Percentiles rank a stretch among this genome's conserved stretches.
Conservation (phyloP, 2,113 vertebrate genomes). For the Todiramphus chloris region DNA sequence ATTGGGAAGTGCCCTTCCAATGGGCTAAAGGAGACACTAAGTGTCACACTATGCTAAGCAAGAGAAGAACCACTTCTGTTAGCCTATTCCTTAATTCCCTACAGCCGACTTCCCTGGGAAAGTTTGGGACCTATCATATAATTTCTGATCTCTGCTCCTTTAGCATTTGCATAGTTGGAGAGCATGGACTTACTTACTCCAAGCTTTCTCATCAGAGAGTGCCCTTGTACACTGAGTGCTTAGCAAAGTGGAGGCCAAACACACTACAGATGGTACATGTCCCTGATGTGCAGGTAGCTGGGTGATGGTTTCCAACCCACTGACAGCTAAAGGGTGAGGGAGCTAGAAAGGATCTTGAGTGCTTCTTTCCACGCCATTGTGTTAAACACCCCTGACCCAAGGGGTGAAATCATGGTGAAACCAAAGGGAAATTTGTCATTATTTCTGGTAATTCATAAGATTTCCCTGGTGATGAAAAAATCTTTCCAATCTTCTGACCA, state of each 20-base stretch:
- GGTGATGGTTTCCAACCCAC: neutral
- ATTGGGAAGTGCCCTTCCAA: neutral
- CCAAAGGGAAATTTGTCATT: neutral
- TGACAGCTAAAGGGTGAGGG: neutral
- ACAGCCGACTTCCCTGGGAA: neutral
- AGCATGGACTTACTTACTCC: rapidly evolving
- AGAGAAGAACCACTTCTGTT: neutral
- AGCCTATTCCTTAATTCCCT: too few species aligned
- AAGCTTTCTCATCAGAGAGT: neutral
- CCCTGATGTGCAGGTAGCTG: too few species aligned
- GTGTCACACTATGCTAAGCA: neutral
- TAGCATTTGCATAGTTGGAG: neutral
- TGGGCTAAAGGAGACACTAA: rapidly evolving
- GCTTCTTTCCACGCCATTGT: neutral
- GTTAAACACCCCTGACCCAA: neutral
- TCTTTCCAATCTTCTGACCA: neutral
- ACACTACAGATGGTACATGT: too few species aligned
- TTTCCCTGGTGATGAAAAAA: neutral
- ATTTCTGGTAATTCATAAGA: conserved; percentile 14
- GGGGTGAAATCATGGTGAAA: neutral
- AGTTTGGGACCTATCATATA: neutral
- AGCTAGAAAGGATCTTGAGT: neutral
- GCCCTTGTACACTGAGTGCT: rapidly evolving
- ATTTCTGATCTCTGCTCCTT: neutral
- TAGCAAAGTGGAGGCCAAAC: neutral